Conservation (phyloP, 53 echinoderm and acorn worm genomes). For the Patiria pectinifera region DNA sequence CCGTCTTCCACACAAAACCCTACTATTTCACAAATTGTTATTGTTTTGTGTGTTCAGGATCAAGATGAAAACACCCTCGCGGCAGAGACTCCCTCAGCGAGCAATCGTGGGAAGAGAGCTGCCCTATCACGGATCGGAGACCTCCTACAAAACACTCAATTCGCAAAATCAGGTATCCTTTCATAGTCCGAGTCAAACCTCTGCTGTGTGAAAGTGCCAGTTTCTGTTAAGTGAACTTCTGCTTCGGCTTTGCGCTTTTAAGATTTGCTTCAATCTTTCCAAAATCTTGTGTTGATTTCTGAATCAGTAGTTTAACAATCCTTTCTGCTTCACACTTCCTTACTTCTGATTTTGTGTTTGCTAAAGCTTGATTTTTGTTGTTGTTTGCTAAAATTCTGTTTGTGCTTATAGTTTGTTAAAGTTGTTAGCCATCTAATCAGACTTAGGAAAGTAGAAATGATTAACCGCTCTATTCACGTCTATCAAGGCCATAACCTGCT, state of each 20-base stretch:
- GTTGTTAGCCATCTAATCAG: neutral
- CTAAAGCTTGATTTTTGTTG: neutral
- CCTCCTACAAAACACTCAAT: slow-evolving; percentile 74
- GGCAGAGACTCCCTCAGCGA: slow-evolving; percentile 38
- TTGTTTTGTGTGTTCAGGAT: neutral
- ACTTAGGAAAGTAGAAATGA: neutral
- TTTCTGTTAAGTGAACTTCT: neutral
- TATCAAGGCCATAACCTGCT: neutral
- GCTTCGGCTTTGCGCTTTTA: neutral
- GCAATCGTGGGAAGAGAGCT: slow-evolving; percentile 55
- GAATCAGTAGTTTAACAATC: neutral
- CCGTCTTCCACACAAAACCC: too few species aligned
- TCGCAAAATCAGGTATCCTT: slow-evolving; percentile 73
- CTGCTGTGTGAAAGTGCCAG: neutral
- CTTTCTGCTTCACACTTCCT: neutral
- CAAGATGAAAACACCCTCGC: slow-evolving; percentile 53
- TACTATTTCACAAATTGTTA: too few species aligned
- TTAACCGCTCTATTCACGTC: too few species aligned
- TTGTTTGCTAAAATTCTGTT: too few species aligned
- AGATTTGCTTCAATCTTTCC: neutral
- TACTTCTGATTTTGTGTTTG: neutral
- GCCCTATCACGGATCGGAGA: slow-evolving; percentile 80
- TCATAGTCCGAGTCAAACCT: neutral
- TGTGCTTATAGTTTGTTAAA: too few species aligned
- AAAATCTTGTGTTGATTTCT: neutral